Evolutionary conservation across 1,140 invertebrate species (phyloP).

Genomic region (Geopemphigus sp.): DNA sequence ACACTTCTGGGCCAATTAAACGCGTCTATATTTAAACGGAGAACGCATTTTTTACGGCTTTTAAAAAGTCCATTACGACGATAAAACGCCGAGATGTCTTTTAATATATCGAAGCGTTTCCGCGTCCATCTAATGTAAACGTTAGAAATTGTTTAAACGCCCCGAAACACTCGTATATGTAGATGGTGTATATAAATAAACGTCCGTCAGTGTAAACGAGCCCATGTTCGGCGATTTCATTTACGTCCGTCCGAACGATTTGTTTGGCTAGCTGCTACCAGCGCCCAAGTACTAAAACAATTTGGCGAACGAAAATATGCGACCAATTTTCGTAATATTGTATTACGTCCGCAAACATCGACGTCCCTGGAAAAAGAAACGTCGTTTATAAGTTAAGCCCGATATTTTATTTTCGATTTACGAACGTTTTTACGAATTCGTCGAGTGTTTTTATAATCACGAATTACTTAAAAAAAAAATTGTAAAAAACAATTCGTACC

Average conservation of each 20-base stretch:
- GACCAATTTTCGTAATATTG: neutral
- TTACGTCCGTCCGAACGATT: neutral
- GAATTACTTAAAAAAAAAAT: too few species aligned
- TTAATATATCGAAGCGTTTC: conserved; percentile 10
- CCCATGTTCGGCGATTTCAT: neutral
- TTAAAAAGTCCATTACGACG: conserved; percentile 1
- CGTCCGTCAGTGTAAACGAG: too few species aligned
- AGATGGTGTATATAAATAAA: too few species aligned
- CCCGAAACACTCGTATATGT: neutral
- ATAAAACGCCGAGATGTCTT: neutral
- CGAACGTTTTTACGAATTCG: too few species aligned
- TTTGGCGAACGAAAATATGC: neutral
- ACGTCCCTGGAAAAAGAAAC: too few species aligned
- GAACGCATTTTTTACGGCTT: neutral
- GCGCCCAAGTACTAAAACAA: too few species aligned
- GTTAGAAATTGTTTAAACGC: neutral
- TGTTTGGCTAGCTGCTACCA: neutral
- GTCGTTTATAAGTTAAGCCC: too few species aligned
- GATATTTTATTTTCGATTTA: neutral
- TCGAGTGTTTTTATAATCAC: too few species aligned
- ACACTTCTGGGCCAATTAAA: too few species aligned
- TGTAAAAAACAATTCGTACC: too few species aligned
- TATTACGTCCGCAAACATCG: neutral
- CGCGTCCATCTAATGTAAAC: neutral
- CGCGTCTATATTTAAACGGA: too few species aligned